A percentile compares a stretch with the other conserved stretches of the same genome.
Conservation (phyloP, 1,140 invertebrate species). For the Cydia pomonella region DNA sequence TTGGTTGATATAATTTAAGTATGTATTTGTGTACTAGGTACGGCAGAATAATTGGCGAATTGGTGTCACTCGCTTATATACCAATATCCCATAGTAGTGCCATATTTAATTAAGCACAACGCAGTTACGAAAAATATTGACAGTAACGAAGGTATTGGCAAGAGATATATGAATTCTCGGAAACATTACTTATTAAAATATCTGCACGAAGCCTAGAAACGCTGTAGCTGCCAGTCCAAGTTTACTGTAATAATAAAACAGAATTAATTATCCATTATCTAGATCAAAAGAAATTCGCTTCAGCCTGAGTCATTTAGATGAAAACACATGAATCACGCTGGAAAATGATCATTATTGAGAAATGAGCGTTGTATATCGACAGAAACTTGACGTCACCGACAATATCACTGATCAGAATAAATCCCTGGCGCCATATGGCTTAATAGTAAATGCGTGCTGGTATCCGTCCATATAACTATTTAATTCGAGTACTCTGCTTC, state of each 20-base stretch:
- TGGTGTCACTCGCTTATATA: not conserved
- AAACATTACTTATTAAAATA: not conserved
- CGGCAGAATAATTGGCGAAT: not conserved
- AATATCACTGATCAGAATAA: too few species aligned
- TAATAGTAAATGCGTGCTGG: not conserved
- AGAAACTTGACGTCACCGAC: not conserved
- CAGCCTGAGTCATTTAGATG: not conserved
- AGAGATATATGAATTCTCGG: not conserved
- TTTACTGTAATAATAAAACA: not conserved
- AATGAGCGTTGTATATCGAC: not conserved
- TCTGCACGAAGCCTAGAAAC: not conserved
- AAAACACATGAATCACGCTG: constrained; percentile 17
- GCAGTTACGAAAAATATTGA: not conserved
- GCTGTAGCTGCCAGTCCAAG: not conserved
- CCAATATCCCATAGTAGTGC: not conserved
- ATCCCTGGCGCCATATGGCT: not conserved
- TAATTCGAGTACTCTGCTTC: not conserved
- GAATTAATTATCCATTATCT: not conserved
- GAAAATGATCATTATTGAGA: constrained; percentile 21
- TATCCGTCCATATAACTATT: not conserved
- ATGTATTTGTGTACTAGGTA: not conserved
- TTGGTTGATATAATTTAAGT: not conserved
- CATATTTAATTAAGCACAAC: not conserved
- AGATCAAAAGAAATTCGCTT: constrained; percentile 14
- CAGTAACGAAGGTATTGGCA: too few species aligned